Conservation (phyloP, 2,797 vertebrate genomes). For the Sarcophilus harrisii region DNA sequence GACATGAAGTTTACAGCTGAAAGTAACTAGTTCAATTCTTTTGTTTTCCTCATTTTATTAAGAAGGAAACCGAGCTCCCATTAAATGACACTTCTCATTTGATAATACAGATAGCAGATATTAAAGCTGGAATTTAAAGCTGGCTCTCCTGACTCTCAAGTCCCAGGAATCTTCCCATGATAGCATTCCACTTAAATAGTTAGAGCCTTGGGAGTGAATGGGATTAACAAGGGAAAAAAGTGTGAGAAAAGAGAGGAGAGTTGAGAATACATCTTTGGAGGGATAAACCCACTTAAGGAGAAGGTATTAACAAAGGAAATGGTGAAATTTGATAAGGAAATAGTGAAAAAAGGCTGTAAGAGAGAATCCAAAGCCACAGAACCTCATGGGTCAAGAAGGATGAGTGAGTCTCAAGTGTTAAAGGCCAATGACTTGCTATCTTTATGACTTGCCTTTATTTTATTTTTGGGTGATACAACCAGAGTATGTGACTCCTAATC, state of each 20-base stretch:
- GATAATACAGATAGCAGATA: neutral
- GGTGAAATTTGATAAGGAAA: neutral
- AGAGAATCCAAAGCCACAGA: neutral
- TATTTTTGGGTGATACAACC: neutral
- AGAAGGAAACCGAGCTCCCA: neutral
- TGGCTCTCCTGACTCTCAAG: neutral
- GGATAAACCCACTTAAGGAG: neutral
- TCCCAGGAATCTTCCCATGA: neutral
- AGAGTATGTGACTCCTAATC: neutral
- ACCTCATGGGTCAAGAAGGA: neutral
- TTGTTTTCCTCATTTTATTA: neutral
- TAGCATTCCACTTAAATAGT: neutral
- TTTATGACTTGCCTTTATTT: neutral
- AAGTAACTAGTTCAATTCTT: neutral
- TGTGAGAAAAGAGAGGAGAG: neutral
- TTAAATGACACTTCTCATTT: neutral
- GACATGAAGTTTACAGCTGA: neutral
- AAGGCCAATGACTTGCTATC: neutral
- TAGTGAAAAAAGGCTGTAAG: neutral
- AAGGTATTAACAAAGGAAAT: neutral
- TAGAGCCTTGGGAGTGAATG: neutral
- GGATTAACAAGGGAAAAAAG: neutral
- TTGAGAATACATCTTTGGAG: neutral
- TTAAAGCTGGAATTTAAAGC: neutral
- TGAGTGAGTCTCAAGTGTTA: neutral